Conservation (phyloP, 2,113 vertebrate species). For the Pagrus major region DNA sequence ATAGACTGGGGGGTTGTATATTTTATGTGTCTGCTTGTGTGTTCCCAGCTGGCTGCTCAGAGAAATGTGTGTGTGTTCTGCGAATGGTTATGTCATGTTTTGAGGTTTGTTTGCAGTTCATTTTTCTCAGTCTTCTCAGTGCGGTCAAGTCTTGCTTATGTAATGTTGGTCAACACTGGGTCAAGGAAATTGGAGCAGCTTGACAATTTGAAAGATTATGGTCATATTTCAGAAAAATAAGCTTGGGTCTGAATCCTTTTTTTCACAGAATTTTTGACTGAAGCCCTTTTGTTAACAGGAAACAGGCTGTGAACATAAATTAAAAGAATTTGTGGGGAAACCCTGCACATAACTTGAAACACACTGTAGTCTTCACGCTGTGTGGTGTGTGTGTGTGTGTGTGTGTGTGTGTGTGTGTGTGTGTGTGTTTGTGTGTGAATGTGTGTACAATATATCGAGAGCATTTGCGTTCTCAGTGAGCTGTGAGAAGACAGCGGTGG, state of each 20-base stretch:
- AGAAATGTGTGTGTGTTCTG: conserved; percentile 34
- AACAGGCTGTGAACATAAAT: not conserved
- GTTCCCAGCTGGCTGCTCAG: conserved; percentile 56
- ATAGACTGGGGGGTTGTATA: conserved; percentile 33
- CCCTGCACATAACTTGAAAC: not conserved
- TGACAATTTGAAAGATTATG: not conserved
- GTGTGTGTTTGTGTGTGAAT: conserved; percentile 12
- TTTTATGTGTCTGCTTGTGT: conserved; percentile 58
- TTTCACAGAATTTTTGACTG: not conserved
- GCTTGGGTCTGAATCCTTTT: not conserved
- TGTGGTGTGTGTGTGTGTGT: not conserved
- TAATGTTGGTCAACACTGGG: conserved; percentile 29
- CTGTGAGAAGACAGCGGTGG: conserved; percentile 59
- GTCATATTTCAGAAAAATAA: not conserved
- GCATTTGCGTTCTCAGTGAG: conserved; percentile 52
- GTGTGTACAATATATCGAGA: conserved; percentile 9
- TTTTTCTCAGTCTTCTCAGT: not conserved
- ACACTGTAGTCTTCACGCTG: conserved; percentile 10
- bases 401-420: conserved; percentile 20
- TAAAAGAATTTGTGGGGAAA: not conserved
- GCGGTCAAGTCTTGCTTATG: conserved; percentile 5
- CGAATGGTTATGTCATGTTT: conserved; percentile 1
- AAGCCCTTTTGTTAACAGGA: not conserved
- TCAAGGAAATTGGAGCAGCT: not conserved
- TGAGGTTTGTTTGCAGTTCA: conserved; percentile 10